These are phyloP conservation scores for Trichechus manatus DNA, from an alignment of 2,113 vertebrate genomes.

Conservation along the genomic window DNA sequence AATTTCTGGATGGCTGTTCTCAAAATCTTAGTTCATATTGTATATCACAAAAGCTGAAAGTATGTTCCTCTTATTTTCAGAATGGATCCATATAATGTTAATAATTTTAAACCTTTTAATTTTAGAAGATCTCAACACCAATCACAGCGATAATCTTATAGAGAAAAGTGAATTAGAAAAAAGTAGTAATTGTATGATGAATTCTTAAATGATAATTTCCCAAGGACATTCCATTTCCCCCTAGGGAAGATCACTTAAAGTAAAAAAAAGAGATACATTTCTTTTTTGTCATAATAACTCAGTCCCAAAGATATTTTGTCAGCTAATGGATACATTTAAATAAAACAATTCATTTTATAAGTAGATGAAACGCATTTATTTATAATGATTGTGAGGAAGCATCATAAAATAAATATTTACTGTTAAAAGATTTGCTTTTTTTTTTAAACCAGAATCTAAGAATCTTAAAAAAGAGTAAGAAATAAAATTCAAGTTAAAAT, in stretches of 20 bases:
- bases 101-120: not conserved
- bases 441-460: not conserved
- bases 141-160: not conserved
- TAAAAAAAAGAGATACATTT: not conserved
- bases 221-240: not conserved
- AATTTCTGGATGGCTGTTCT: not conserved
- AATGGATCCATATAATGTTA: not conserved
- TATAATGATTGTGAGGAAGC: not conserved
- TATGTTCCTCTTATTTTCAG: not conserved
- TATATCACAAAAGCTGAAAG: not conserved
- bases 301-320: not conserved
- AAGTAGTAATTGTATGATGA: not conserved
- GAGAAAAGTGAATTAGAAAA: not conserved
- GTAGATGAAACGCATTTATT: not conserved
- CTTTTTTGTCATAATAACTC: not conserved
- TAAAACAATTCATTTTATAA: not conserved
- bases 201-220: not conserved
- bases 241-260: not conserved
- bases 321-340: not conserved
- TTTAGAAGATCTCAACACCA: not conserved
- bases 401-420: conserved; percentile 18
- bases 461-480: not conserved
- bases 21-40: not conserved
- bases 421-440: not conserved
- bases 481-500: not conserved